A percentile compares a stretch with the other conserved stretches of the same genome.
phyloP scores from a whole-genome alignment of 2,113 vertebrate species.

The Elephas maximus region DNA sequence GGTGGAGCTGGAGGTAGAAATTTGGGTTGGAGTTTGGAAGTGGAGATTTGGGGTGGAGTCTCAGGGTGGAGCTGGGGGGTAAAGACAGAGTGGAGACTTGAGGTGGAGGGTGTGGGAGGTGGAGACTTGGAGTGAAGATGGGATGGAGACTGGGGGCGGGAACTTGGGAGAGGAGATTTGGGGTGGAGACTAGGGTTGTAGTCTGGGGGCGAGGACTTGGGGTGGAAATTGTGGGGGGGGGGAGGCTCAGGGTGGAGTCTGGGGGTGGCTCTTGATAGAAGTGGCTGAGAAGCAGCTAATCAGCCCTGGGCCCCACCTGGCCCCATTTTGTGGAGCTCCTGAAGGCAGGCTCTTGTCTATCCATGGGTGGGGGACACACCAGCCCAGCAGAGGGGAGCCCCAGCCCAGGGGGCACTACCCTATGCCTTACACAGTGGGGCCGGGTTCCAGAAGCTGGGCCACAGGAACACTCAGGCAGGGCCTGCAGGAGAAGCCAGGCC shows the following conservation, averaged over 20 bases:
- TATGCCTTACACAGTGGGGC: neutral
- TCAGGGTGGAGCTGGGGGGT: neutral
- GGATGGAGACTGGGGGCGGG: neutral
- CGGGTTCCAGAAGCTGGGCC: neutral
- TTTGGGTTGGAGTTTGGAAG: neutral
- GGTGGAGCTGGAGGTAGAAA: too few species aligned
- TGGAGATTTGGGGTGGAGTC: neutral
- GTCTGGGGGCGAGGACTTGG: neutral
- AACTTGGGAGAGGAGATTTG: neutral
- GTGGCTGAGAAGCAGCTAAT: too few species aligned
- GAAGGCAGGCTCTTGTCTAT: neutral
- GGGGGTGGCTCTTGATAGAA: neutral
- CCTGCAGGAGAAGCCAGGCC: neutral
- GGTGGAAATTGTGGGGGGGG: neutral
- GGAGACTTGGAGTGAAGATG: neutral
- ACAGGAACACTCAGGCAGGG: too few species aligned
- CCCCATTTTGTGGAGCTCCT: neutral
- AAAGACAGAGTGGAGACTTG: too few species aligned
- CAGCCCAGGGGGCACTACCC: neutral
- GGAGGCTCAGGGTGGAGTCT: neutral
- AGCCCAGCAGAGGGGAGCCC: neutral
- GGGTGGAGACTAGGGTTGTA: neutral
- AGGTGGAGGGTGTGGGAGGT: neutral
- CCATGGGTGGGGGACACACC: neutral
- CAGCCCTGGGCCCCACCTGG: fast-evolving